phyloP scores from a whole-genome alignment of 1,140 invertebrate species.

The Drosophila kepulauana region DNA sequence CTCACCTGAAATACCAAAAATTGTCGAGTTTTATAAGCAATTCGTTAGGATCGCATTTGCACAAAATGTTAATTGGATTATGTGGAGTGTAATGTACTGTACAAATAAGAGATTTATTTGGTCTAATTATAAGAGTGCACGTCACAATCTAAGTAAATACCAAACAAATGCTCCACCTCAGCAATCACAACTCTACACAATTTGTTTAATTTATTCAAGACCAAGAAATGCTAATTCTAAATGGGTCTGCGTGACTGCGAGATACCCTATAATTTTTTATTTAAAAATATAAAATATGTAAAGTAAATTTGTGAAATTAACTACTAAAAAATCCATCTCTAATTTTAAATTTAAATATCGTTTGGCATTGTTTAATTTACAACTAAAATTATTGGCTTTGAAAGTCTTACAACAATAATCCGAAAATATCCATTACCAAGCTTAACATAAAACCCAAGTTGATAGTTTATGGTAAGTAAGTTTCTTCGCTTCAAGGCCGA shows the following conservation, averaged over 20 bases:
- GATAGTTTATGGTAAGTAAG: too few relatives aligned
- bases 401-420: too few relatives aligned
- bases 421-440: too few relatives aligned
- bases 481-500: too few relatives aligned
- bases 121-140: slow-evolving; percentile 17
- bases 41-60: slow-evolving; percentile 13
- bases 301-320: too few relatives aligned
- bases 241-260: not conserved
- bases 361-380: too few relatives aligned
- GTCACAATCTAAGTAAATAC: slow-evolving; percentile 4
- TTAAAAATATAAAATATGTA: too few relatives aligned
- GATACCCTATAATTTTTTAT: not conserved
- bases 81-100: slow-evolving; percentile 20
- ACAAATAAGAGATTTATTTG: slow-evolving; percentile 17
- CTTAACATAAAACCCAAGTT: too few relatives aligned
- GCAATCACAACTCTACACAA: not conserved
- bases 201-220: not conserved
- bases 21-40: slow-evolving; percentile 1
- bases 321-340: too few relatives aligned
- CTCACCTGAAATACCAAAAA: slow-evolving; percentile 13
- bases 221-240: not conserved
- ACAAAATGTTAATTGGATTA: slow-evolving; percentile 6
- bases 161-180: slow-evolving; percentile 6
- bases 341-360: too few relatives aligned
- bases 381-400: too few relatives aligned